Conservation (phyloP, 2,888 invertebrate genomes). For the Ptilodon capucinus region DNA sequence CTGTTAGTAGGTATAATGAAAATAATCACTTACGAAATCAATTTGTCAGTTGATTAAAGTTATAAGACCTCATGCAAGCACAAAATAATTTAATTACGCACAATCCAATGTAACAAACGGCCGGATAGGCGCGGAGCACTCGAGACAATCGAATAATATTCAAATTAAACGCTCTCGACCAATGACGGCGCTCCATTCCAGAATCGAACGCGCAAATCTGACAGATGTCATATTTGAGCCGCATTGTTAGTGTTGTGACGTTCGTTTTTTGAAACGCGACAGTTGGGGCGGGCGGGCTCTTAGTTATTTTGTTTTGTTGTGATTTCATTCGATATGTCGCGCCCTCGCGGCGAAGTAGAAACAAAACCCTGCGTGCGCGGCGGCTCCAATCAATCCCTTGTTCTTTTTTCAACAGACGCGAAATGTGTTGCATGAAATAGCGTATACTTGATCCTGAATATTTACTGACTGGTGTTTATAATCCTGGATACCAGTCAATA, state of each 20-base stretch:
- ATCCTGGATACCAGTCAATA: too few species aligned
- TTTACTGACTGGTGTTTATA: too few species aligned
- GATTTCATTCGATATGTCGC: constrained; percentile 58
- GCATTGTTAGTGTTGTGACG: constrained; percentile 54
- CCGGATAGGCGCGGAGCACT: constrained; percentile 29
- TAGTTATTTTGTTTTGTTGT: constrained; percentile 47
- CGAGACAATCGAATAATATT: constrained; percentile 51
- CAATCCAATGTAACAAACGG: constrained; percentile 59
- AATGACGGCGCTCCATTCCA: constrained; percentile 42
- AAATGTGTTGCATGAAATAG: neutral
- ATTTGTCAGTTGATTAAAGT: constrained; percentile 65
- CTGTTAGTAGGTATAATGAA: constrained; percentile 30
- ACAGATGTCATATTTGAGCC: constrained; percentile 74
- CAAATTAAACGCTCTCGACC: constrained; percentile 39
- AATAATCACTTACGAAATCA: constrained; percentile 54
- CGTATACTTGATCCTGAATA: neutral
- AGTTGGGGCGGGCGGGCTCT: constrained; percentile 64
- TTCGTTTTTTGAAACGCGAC: constrained; percentile 66
- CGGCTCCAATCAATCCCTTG: constrained; percentile 1
- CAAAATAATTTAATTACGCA: constrained; percentile 61
- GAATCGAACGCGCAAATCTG: constrained; percentile 56
- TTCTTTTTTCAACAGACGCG: neutral
- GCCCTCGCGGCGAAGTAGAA: constrained; percentile 35
- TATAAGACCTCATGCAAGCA: constrained; percentile 53
- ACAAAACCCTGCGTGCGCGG: constrained; percentile 23